Evolutionary conservation across 2,888 invertebrate genomes (phyloP), one percentile per base, ranked within the genome.

Genomic region (Lasioglossum figueresi): DNA sequence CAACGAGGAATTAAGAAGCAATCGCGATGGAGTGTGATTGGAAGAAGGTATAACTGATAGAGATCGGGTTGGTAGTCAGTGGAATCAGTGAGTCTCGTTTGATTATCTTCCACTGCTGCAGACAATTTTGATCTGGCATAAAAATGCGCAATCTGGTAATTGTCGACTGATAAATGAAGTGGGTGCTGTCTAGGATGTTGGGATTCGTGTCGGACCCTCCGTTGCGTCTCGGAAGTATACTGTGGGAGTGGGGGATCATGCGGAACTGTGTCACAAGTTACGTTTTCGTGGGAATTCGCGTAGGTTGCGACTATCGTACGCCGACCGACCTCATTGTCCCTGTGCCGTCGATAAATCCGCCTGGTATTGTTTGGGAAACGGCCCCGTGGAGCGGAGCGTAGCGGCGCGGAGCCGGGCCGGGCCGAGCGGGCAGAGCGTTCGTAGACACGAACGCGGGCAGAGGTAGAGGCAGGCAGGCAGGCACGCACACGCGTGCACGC

Each of bases 311-410:
- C 82, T 82, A 84, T 82, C 84, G 87, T 76, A 82, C 82, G 59
- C 86, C 86, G 74, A 76, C 68, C 82, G 76, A 66, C 34, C 86
- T 76, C 84, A 86, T 90, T 90, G 89, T 90, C 82, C 71, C 81
- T 10, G 82, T 76, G 82, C 82, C 90, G 88, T 86, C 88, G 90
- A 90, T 90, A 90, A 90, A 90, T 88, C 90, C 90, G 85, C 82
- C 84, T 84, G 68, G 80, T 78, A 90, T 90, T 90, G 90, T 90
- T 85, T 89, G 79, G 79, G 73, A 74, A 87, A 48, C 80, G 77
- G 82, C 73, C 70, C 75, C 59, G 34, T 45, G 73, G 52, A 45
- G 48, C 19, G 6, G 48, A 43, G 70, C 71, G 31, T n/a, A 59
- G 14, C 14, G 19, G 19, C 2, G 31, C 66, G 2, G 31, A 8